Evolutionary conservation across 2,797 vertebrate genomes (phyloP).

Genomic region (Eulemur mongoz): DNA sequence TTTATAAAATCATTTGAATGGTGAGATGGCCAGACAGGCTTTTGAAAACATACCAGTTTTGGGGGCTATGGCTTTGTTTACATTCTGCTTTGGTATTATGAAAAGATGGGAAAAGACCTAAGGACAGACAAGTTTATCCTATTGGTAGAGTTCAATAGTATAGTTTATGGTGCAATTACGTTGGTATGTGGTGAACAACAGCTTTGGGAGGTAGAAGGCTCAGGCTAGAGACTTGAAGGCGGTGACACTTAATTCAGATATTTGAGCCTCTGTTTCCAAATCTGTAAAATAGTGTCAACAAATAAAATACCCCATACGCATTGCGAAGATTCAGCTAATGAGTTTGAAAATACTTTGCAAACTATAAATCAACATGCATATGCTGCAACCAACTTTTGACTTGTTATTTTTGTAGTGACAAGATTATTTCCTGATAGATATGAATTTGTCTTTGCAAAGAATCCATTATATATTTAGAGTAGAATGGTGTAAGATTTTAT

Average conservation of each 20-base stretch:
- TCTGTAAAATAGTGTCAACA: not conserved
- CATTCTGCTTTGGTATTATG: not conserved
- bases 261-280: not conserved
- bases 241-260: not conserved
- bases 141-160: not conserved
- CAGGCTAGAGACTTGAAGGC: not conserved
- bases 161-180: not conserved
- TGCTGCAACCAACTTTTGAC: not conserved
- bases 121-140: not conserved
- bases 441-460: not conserved
- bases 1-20: not conserved
- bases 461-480: not conserved
- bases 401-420: not conserved
- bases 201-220: not conserved
- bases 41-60: not conserved
- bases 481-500: slow-evolving; percentile 41
- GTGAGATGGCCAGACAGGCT: not conserved
- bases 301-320: not conserved
- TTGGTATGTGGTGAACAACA: not conserved
- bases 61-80: not conserved
- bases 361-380: not conserved
- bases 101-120: not conserved
- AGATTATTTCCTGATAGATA: slow-evolving; percentile 10
- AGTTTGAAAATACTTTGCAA: not conserved
- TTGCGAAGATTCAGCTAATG: not conserved